Evolutionary conservation across 2,888 invertebrate genomes (phyloP), one percentile per base, ranked within the genome.

Genomic region (Hemaris fuciformis): DNA sequence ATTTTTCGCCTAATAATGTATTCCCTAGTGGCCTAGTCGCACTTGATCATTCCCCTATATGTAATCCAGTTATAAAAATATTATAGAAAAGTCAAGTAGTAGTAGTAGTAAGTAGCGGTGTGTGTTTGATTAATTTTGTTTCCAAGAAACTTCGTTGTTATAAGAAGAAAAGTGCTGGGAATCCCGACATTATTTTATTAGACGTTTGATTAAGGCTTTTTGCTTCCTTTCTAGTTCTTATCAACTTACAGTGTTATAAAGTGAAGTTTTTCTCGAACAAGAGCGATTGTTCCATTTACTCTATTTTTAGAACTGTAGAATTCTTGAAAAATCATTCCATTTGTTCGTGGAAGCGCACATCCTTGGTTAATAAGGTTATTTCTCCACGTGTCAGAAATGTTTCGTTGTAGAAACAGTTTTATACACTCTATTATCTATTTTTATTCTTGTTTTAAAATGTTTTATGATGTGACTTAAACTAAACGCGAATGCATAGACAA

Each of bases 191-290:
- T 53, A 53, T 53, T 53, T 53, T 31, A 53, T 31, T 53, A 31
- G 18, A 53, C 31, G 53, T 53, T 53, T 53, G 53, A 31, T 53
- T 31, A 53, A 53, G 53, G 18, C 53, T 18, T 53, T 31, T 53
- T 53, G 53, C 53, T 53, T 53, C 18, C 27, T 18, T 53, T 18
- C 18, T 15, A 31, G 31, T 31, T 31, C 20, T 53, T 53, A 31
- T 31, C 31, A 31, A 31, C 27, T 53, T 53, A 31, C n/a, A 53
- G 8, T 31, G 31, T 53, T n/a, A 31, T 53, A 53, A 48, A 31
- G 53, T 53, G 53, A 53, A 53, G 53, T 18, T 53, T 53, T 53
- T 53, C 18, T 46, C 15, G 18, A 18, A 53, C 27, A 8, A 31
- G 53, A 53, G 18, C 15, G 31, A 53, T 53, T 31, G 53, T 31